Evolutionary conservation across 2,113 vertebrate genomes (phyloP), one percentile per base, ranked within the genome.

Genomic region (Regulus satrapa): DNA sequence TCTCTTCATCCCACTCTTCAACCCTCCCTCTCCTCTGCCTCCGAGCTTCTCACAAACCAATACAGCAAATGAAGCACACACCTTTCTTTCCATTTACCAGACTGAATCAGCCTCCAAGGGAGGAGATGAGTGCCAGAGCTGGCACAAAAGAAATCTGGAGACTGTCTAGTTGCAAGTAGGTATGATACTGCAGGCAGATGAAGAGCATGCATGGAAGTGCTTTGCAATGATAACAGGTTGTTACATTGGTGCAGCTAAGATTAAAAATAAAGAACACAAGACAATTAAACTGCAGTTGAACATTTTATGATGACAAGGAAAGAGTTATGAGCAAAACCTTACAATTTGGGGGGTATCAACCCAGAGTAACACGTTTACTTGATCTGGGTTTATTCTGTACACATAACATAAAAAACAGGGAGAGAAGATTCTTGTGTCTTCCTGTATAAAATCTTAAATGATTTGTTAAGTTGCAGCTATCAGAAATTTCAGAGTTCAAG

Each of bases 351-450:
- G 2, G 5, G 1, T 14, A 36, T 62, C 46, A 86, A 81, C 9
- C 18, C 43, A n/a, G 20, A 78, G 87, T 78, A 86, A 21, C 8
- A 3, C 19, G 16, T 71, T 91, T 91, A 43, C 21, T 72, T 48
- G 28, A 81, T 54, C 20, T 0, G 0, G 1, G 3, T 18, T 59
- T 54, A 54, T 81, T 36, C 32, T 43, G 14, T 40, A 48, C 12
- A 20, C 2, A 24, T 15, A 40, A 36, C n/a, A 59, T 16, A 23
- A 67, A 91, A 75, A 81, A 43, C 2, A 67, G 9, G 14, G 23
- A 78, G 19, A 68, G 66, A 75, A 61, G 1, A 40, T 34, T 76
- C 62, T 45, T 90, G 7, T 66, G 21, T 62, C 81, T 87, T 75
- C 8, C 72, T 45, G 36, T 59, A 32, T n/a, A 75, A 85, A 91